Base-by-base conservation (phyloP, 2,797 vertebrate species). In the Nasua narica region DNA sequence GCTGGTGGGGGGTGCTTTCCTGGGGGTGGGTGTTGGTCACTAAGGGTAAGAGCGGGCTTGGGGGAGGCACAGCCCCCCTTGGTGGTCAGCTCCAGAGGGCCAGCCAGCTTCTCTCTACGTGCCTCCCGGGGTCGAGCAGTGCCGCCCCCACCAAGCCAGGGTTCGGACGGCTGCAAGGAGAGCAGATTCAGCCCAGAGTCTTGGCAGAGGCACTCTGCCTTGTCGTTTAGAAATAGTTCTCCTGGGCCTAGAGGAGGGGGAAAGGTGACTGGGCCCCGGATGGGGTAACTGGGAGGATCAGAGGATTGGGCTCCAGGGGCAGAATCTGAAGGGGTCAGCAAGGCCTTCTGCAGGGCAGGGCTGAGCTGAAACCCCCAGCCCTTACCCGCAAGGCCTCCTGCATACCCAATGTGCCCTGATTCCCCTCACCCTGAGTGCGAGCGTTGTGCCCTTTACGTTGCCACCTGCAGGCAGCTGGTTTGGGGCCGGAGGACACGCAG, bases 171-270 rank as follows among this genome's bases (percentile, higher is more conserved):
- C 84, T 77, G 29, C 76, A 58, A 25, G 50, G 70, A 65, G 46
- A 12, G 70, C 29, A 40, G n/a, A 23, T 74, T 81, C 84, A 87
- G 32, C 37, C 58, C 81, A 74, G 37, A 81, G 77, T 10, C 70
- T 84, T 78, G 67, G 72, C 85, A 52, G 40, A 46, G 70, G 50
- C 29, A 48, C 43, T 9, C 46, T 74, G 70, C 65, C 70, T 78
- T 70, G 46, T 56, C 3, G 0, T 69, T 40, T 52, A 77, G 91
- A 91, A 97, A 40, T 43, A 87, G 50, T 82, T 88, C n/a, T 85
- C 40, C 56, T 76, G 85, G 65, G 7, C 60, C 14, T 37, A 1
- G 52, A 27, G 58, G 43, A 89, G 16, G 1, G 4, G 27, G 18
- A 21, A 46, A 62, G 65, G 62, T 60, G 69, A 76, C 52, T 0